These are phyloP conservation scores for Phocides pigmalion DNA, from an alignment of 1,140 invertebrate genomes.

Conservation along the genomic window DNA sequence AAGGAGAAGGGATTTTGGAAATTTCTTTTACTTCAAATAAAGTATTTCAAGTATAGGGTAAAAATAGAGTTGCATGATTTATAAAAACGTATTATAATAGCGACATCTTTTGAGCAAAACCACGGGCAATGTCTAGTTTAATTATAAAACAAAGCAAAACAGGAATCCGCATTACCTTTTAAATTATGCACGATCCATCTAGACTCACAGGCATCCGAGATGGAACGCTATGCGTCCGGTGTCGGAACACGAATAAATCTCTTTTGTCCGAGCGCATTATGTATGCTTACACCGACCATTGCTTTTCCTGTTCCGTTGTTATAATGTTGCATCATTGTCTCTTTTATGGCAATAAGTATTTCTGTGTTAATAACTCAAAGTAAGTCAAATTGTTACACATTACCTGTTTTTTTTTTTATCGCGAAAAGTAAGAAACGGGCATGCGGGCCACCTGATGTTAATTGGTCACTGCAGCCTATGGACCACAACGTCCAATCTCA, in stretches of 20 bases:
- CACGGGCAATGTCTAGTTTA: background rate
- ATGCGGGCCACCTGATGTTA: too few species aligned
- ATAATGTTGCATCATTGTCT: background rate
- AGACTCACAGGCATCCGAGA: conserved; percentile 9
- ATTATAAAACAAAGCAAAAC: background rate
- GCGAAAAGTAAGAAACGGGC: too few species aligned
- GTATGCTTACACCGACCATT: conserved; percentile 55
- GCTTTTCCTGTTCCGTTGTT: conserved; percentile 41
- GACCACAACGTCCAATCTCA: too few species aligned
- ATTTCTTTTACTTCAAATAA: too few species aligned
- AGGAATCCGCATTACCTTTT: background rate
- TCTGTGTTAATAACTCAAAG: background rate
- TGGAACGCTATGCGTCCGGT: conserved; percentile 23
- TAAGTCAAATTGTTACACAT: background rate
- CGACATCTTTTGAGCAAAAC: too few species aligned
- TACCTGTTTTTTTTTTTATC: too few species aligned
- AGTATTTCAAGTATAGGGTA: too few species aligned
- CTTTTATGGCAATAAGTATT: background rate
- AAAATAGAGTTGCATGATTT: too few species aligned
- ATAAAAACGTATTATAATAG: too few species aligned
- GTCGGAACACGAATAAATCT: conserved; percentile 54
- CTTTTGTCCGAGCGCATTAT: conserved; percentile 61
- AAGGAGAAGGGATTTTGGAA: too few species aligned
- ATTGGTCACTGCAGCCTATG: too few species aligned
- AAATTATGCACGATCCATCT: conserved; percentile 4